phyloP scores from a whole-genome alignment of 2,113 vertebrate genomes.

The Phasianus colchicus region DNA sequence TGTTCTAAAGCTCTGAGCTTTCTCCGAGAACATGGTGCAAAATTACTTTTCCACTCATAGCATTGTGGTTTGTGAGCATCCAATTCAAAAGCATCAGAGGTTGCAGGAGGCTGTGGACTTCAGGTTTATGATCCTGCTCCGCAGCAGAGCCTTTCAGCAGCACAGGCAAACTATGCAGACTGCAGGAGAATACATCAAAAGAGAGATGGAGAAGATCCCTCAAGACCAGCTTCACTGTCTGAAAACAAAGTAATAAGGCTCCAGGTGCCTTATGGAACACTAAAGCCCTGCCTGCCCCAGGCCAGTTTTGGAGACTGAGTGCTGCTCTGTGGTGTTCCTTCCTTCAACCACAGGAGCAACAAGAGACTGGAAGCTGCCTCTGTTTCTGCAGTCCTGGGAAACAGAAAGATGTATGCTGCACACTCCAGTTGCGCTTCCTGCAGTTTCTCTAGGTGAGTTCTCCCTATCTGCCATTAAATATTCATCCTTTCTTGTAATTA shows the following conservation, averaged over 20 bases:
- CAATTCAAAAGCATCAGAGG: background rate
- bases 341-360: no score
- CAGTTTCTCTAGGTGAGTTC: background rate
- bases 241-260: no score
- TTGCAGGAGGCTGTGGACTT: background rate
- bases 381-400: background rate
- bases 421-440: background rate
- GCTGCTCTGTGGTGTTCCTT: background rate
- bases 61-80: background rate
- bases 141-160: background rate
- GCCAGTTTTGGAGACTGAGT: background rate
- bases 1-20: accelerated
- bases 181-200: accelerated
- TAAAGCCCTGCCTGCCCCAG: background rate
- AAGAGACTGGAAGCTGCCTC: background rate
- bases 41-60: accelerated
- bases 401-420: background rate
- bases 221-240: background rate
- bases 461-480: background rate
- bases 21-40: background rate
- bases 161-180: background rate
- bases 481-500: background rate
- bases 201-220: no score
- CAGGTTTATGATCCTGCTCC: no score
- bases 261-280: accelerated